phyloP scores from a whole-genome alignment of 2,113 vertebrate genomes.

The Steatornis caripensis region DNA sequence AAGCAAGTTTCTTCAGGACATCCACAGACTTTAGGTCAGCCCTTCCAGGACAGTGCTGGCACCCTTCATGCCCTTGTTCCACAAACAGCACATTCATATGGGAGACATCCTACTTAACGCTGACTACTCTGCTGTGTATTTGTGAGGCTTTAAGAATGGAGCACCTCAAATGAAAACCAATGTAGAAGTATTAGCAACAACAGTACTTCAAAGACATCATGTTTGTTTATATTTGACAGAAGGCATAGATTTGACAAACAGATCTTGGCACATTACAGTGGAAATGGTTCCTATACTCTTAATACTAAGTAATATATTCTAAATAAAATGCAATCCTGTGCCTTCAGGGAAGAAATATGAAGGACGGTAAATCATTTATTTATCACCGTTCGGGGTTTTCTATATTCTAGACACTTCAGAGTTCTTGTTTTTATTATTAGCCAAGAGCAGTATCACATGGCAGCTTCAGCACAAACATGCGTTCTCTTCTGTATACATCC shows the following conservation, averaged over 20 bases:
- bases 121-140: not conserved
- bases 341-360: not conserved
- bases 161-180: not conserved
- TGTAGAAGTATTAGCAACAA: not conserved
- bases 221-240: not conserved
- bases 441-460: not conserved
- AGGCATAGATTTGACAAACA: not conserved
- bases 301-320: not conserved
- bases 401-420: not conserved
- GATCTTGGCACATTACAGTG: not conserved
- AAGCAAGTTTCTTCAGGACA: not conserved
- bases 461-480: not conserved
- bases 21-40: not conserved
- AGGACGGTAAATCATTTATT: not conserved
- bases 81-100: not conserved
- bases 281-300: not conserved
- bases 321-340: not conserved
- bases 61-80: not conserved
- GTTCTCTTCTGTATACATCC: not conserved
- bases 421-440: not conserved
- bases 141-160: not conserved
- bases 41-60: not conserved
- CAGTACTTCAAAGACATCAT: not conserved
- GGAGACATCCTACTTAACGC: not conserved
- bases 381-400: not conserved